Evolutionary conservation across 2,888 invertebrate genomes (phyloP).

Genomic region (Pollenia angustigena): DNA sequence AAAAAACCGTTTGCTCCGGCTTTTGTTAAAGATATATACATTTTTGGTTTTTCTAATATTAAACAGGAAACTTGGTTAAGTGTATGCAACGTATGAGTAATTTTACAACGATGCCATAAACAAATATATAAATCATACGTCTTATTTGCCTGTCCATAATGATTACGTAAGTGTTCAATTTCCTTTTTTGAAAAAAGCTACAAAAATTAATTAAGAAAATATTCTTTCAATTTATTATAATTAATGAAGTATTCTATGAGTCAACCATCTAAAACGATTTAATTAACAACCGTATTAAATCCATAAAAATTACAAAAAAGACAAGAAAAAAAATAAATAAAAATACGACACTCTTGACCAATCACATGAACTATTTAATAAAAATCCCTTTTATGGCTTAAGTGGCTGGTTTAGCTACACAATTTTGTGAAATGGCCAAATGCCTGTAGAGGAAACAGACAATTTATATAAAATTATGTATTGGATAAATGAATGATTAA

Average conservation of each 20-base stretch:
- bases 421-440: neutral
- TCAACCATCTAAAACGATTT: conserved; percentile 53
- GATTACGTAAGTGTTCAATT: neutral
- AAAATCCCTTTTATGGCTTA: conserved; percentile 30
- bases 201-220: neutral
- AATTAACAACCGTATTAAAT: conserved; percentile 49
- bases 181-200: neutral
- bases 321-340: neutral
- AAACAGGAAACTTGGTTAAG: too few relatives aligned
- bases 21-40: too few relatives aligned
- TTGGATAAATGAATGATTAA: neutral
- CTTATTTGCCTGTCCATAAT: neutral
- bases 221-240: conserved; percentile 44
- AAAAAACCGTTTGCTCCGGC: too few relatives aligned
- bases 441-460: neutral
- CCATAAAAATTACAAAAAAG: conserved; percentile 20
- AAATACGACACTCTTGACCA: neutral
- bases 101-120: neutral
- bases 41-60: too few relatives aligned
- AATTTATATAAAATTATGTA: neutral
- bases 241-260: conserved; percentile 60
- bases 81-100: conserved; percentile 18
- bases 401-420: neutral
- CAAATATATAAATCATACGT: conserved; percentile 31
- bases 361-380: conserved; percentile 10